Conservation (phyloP, 2,113 vertebrate genomes). For the Carollia perspicillata region DNA sequence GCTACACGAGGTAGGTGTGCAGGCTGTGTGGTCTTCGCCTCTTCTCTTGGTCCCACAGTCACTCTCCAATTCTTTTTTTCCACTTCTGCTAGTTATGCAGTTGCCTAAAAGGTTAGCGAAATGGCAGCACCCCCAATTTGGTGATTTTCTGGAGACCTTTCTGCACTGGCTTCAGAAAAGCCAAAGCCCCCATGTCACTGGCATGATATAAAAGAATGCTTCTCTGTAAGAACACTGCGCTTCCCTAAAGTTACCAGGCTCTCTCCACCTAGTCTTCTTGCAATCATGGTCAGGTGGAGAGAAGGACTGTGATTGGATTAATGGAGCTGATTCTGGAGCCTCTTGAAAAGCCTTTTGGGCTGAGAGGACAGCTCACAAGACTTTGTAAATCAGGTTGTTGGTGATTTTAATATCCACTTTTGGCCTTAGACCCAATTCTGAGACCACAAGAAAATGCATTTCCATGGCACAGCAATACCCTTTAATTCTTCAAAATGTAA, state of each 20-base stretch:
- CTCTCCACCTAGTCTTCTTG: not conserved
- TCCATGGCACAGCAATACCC: not conserved
- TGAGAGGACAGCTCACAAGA: not conserved
- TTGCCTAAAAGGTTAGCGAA: not conserved
- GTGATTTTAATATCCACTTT: not conserved
- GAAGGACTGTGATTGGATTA: not conserved
- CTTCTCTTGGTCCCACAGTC: not conserved
- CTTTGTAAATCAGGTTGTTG: not conserved
- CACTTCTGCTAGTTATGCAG: not conserved
- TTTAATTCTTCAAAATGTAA: not conserved
- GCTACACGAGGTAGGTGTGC: not conserved
- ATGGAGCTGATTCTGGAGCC: not conserved
- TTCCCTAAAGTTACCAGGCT: not conserved
- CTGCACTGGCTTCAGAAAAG: not conserved
- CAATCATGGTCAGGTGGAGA: not conserved
- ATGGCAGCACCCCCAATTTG: not conserved
- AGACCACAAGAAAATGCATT: not conserved
- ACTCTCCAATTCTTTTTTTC: not conserved
- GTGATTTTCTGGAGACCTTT: not conserved
- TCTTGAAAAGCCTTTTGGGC: not conserved
- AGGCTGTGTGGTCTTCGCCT: not conserved
- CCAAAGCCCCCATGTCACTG: not conserved
- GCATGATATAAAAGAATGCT: not conserved
- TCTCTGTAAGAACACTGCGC: not conserved
- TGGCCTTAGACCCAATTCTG: not conserved